These are phyloP conservation scores for Octodon degus DNA, from an alignment of 2,113 vertebrate species.

Conservation along the genomic window DNA sequence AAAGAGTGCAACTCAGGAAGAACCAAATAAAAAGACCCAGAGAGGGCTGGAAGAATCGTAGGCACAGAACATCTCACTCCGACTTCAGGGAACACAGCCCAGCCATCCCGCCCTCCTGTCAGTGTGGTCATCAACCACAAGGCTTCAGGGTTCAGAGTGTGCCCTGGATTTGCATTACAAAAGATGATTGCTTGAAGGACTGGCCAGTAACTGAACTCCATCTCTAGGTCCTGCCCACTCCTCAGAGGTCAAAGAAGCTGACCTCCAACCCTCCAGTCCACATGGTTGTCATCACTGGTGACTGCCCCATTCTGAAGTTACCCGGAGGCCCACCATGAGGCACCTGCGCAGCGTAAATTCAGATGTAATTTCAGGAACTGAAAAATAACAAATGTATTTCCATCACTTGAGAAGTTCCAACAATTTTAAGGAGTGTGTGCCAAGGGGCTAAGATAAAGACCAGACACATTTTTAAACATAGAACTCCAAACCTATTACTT, in stretches of 20 bases:
- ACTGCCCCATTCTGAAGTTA: not conserved
- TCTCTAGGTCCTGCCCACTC: not conserved
- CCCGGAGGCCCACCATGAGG: not conserved
- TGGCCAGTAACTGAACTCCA: not conserved
- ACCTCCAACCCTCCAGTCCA: not conserved
- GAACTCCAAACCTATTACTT: not conserved
- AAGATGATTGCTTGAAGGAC: not conserved
- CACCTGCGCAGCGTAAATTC: slow-evolving; percentile 1
- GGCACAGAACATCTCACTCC: not conserved
- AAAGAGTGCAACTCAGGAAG: not conserved
- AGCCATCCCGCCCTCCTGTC: not conserved
- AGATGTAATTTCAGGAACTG: not conserved
- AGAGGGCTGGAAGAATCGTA: not conserved
- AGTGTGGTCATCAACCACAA: not conserved
- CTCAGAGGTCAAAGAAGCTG: not conserved
- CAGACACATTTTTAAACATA: not conserved
- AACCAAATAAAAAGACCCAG: not conserved
- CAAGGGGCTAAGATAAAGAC: not conserved
- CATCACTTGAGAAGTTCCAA: not conserved
- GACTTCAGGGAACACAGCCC: not conserved
- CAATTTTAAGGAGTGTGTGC: not conserved
- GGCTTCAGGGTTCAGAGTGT: not conserved
- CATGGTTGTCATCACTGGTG: not conserved
- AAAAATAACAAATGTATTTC: not conserved
- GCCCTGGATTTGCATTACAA: not conserved